Percentiles rank a stretch among this genome's conserved stretches.
phyloP scores from a whole-genome alignment of 2,888 invertebrate species.

The Pyrrhia umbra region DNA sequence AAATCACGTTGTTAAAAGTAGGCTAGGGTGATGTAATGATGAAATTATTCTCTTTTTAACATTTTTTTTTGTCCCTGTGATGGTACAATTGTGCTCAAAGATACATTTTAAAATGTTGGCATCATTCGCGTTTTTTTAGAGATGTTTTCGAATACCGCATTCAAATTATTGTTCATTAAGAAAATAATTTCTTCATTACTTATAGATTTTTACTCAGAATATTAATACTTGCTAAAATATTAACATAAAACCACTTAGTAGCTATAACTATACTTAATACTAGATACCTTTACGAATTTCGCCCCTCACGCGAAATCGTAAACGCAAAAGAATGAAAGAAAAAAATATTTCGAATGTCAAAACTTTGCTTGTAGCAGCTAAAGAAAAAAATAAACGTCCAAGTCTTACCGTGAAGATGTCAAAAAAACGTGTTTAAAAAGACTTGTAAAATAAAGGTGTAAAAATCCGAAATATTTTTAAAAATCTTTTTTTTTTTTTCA shows the following conservation, averaged over 20 bases:
- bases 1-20: constrained; percentile 32
- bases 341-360: constrained; percentile 60
- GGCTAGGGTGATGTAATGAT: constrained; percentile 26
- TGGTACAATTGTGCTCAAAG: too few species aligned
- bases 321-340: constrained; percentile 31
- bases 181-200: constrained; percentile 39
- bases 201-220: constrained; percentile 43
- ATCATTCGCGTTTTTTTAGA: not conserved
- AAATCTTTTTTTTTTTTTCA: constrained; percentile 66
- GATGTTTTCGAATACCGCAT: not conserved
- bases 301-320: constrained; percentile 41
- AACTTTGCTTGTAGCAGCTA: constrained; percentile 1
- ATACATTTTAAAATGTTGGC: too few species aligned
- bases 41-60: constrained; percentile 42
- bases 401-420: constrained; percentile 50
- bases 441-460: constrained; percentile 63
- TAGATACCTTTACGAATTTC: constrained; percentile 32
- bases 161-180: not conserved
- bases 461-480: constrained; percentile 75
- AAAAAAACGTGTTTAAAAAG: constrained; percentile 19
- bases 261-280: constrained; percentile 54
- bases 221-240: constrained; percentile 56
- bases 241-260: constrained; percentile 65
- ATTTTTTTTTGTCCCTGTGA: not conserved
- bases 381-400: constrained; percentile 16